These are phyloP conservation scores for Papilio machaon DNA, from an alignment of 1,140 invertebrate species.

Conservation along the genomic window DNA sequence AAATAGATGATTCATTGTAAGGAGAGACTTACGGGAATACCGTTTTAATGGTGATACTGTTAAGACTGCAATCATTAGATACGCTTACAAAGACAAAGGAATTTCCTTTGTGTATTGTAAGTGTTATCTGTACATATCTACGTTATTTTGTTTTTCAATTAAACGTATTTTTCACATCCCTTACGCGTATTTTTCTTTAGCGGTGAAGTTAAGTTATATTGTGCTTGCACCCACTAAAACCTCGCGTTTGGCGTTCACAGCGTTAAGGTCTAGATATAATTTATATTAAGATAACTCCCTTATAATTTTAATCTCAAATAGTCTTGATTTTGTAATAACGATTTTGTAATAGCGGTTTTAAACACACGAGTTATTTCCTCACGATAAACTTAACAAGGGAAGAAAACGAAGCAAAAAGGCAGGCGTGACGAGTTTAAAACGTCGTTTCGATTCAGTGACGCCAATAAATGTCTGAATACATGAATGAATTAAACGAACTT, in stretches of 20 bases:
- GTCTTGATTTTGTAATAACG: too few species aligned
- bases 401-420: conserved; percentile 18
- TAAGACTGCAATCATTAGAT: not conserved
- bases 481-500: conserved; percentile 42
- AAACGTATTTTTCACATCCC: not conserved
- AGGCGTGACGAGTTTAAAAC: conserved; percentile 3
- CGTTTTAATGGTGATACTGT: conserved; percentile 7
- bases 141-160: not conserved
- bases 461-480: conserved; percentile 50
- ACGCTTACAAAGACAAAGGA: conserved; percentile 12
- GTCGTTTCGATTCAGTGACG: conserved; percentile 7
- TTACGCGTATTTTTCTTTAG: not conserved
- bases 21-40: not conserved
- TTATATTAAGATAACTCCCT: too few species aligned
- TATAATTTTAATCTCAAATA: too few species aligned
- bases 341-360: too few species aligned
- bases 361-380: not conserved
- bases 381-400: not conserved
- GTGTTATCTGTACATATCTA: not conserved
- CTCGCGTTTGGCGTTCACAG: too few species aligned
- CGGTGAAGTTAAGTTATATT: too few species aligned
- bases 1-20: conserved; percentile 10
- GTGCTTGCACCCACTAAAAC: not conserved
- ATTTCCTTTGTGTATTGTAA: conserved; percentile 4
- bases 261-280: too few species aligned